A percentile compares a stretch with the other conserved stretches of the same genome.
These are phyloP conservation scores for Lepus americanus DNA, from an alignment of 2,113 vertebrate genomes.

Conservation along the genomic window DNA sequence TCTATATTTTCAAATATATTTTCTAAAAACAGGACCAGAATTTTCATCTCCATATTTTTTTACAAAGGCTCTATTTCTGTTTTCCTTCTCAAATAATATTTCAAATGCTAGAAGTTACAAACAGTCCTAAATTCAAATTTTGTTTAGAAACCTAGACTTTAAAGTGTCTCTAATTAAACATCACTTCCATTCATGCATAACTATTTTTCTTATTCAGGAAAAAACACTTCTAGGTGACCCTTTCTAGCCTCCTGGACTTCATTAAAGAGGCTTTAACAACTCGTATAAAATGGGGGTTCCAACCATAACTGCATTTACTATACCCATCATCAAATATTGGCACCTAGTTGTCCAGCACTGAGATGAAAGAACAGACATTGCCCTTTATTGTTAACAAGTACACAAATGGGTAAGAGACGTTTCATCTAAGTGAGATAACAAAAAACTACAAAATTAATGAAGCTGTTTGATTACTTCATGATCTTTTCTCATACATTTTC, in stretches of 20 bases:
- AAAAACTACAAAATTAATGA: not conserved
- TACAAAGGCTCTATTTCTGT: not conserved
- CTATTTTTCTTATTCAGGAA: not conserved
- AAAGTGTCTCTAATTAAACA: not conserved
- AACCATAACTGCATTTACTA: not conserved
- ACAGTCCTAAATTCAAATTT: not conserved
- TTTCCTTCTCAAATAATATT: not conserved
- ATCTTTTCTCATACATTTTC: not conserved
- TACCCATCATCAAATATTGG: not conserved
- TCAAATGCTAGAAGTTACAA: not conserved
- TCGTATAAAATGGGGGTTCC: not conserved
- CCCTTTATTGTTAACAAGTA: not conserved
- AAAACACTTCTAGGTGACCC: not conserved
- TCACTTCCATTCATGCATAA: not conserved
- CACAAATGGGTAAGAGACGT: not conserved
- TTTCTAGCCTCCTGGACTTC: not conserved
- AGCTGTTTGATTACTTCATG: not conserved
- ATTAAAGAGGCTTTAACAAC: not conserved
- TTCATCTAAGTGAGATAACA: not conserved
- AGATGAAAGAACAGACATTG: not conserved
- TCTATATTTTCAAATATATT: conserved; percentile 11
- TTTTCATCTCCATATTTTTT: not conserved
- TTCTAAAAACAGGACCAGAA: not conserved
- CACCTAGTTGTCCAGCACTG: not conserved
- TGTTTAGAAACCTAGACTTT: no score